Conservation (phyloP, 2,888 invertebrate genomes). For the Idaea dimidiata region DNA sequence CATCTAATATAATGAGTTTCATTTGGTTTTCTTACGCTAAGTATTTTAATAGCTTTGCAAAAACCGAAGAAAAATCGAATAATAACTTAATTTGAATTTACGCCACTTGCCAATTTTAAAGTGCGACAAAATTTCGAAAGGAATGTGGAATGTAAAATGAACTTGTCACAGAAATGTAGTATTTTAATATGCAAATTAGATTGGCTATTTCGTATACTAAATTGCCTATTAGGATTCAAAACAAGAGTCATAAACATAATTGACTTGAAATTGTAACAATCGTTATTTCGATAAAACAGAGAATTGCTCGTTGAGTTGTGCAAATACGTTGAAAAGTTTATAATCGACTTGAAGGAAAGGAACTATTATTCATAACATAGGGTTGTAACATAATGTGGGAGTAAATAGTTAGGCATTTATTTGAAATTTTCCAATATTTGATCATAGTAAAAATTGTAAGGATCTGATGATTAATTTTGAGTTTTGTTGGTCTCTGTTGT, state of each 20-base stretch:
- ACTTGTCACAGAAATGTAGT: conserved; percentile 7
- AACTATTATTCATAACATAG: too few species aligned
- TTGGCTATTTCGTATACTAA: conserved; percentile 25
- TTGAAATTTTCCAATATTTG: too few species aligned
- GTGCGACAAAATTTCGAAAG: neutral
- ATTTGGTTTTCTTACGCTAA: too few species aligned
- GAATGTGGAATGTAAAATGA: neutral
- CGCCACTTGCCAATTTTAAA: neutral
- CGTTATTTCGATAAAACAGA: conserved; percentile 8
- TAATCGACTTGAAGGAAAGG: neutral
- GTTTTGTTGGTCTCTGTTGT: too few species aligned
- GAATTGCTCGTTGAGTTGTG: conserved; percentile 12
- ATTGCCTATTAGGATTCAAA: conserved; percentile 29
- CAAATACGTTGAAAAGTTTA: neutral
- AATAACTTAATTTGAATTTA: neutral
- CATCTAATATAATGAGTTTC: too few species aligned
- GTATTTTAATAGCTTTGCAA: too few species aligned
- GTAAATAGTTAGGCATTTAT: too few species aligned
- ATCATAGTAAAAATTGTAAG: too few species aligned
- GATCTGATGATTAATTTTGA: too few species aligned
- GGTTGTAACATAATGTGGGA: too few species aligned
- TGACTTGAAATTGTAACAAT: conserved; percentile 31
- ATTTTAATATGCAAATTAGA: conserved; percentile 27
- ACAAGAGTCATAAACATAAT: conserved; percentile 32
- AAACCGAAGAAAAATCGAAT: too few species aligned